Conservation (phyloP, 2,113 vertebrate genomes). For the Physeter macrocephalus region DNA sequence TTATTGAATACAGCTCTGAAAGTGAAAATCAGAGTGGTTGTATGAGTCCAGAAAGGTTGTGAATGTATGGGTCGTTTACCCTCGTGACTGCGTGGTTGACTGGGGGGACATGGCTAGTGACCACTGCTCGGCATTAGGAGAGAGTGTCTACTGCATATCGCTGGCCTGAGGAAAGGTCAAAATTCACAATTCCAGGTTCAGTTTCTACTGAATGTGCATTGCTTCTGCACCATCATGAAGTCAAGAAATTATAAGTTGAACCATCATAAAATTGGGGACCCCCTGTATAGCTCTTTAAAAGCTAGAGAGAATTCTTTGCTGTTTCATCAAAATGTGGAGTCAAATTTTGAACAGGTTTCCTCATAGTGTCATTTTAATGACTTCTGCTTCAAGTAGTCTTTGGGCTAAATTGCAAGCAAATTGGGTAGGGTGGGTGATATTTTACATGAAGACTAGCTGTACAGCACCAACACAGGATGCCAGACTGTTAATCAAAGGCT, state of each 20-base stretch:
- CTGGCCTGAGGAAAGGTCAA: background rate
- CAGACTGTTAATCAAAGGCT: background rate
- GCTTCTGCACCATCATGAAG: background rate
- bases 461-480: background rate
- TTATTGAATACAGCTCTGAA: background rate
- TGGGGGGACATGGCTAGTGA: background rate
- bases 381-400: background rate
- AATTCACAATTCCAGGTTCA: background rate
- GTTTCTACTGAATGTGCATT: background rate
- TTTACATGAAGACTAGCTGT: background rate
- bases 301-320: background rate
- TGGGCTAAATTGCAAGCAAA: background rate
- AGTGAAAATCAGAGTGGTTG: background rate
- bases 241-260: background rate
- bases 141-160: background rate
- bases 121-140: background rate
- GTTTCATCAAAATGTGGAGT: background rate
- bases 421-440: background rate
- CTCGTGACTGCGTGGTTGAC: background rate
- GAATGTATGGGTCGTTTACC: background rate
- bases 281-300: background rate
- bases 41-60: background rate
- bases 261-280: background rate
- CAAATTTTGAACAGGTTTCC: background rate
- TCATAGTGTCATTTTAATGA: background rate